phyloP scores from a whole-genome alignment of 2,797 vertebrate genomes.

The Sebastes flavidus region DNA sequence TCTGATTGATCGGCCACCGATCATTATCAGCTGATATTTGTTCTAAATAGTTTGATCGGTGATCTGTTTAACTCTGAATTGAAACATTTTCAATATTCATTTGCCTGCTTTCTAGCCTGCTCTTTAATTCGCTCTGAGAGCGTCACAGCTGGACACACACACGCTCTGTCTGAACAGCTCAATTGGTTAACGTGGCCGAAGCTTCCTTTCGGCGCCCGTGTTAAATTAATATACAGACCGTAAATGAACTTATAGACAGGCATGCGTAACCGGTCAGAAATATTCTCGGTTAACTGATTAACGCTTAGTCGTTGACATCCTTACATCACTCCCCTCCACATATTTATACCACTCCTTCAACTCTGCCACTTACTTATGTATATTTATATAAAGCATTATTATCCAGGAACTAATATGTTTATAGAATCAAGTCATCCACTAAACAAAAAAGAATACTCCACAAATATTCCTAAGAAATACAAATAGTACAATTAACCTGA shows the following conservation, averaged over 20 bases:
- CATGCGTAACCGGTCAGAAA: not conserved
- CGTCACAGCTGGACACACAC: not conserved
- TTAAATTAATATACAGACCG: not conserved
- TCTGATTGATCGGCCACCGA: not conserved
- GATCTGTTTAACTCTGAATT: not conserved
- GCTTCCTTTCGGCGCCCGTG: not conserved
- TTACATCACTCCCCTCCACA: not conserved
- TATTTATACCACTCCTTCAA: not conserved
- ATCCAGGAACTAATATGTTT: not conserved
- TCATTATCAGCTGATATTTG: not conserved
- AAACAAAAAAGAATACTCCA: not conserved
- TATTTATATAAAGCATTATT: not conserved
- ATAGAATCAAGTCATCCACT: not conserved
- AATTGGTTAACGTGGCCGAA: not conserved
- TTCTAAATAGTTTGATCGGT: not conserved
- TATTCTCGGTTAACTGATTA: not conserved
- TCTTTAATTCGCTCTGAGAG: not conserved
- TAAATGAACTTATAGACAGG: not conserved
- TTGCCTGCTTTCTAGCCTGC: not conserved
- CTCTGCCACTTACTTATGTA: not conserved
- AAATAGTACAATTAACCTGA: not conserved
- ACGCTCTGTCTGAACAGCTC: not conserved
- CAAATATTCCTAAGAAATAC: not conserved
- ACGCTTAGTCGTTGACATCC: not conserved
- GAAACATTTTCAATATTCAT: not conserved